Base-by-base conservation (phyloP, 2,113 vertebrate species). In the Syngnathus typhle region DNA sequence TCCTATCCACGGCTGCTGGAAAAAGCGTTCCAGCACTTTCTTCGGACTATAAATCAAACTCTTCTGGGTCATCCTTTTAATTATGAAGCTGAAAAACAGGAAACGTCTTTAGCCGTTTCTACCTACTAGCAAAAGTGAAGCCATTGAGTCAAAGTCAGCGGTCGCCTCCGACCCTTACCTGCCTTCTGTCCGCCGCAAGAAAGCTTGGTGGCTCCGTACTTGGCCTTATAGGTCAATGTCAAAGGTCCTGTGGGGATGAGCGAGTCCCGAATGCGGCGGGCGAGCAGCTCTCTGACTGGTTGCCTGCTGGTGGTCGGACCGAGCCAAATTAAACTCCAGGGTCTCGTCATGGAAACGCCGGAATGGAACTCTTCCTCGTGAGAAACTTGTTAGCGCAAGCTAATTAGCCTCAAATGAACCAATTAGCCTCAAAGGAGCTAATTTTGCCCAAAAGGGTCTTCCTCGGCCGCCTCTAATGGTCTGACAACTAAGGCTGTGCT, bases 261-360 rank as follows among this genome's bases (percentile, higher is more conserved):
- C 12, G 6, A 6, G 15, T 16, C 6, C 13, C 7, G 55, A 36
- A 58, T 36, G 27, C 27, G 15, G 41, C 60, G 41, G 9, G 9
- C 11, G 41, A 3, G 11, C 9, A 44, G 39, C 9, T 1, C 37
- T 36, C 23, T 36, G 55, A 61, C 27, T 3, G 27, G 27, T 39
- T 38, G 59, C 9, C 3, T 16, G 21, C 10, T 19, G 6, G 6
- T 4, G 19, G 49, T 51, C 8, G 19, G 49, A 7, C 19, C 49
- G 19, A 7, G 1, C 39, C 60, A 44, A 44, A 62, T 62, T 23
- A 62, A 62, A 44, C 60, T 62, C 60, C n/a, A 23, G 60, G 60
- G 60, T 60, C 36, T 60, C 32, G 13, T 43, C 38, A 23, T 3
- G 9, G 8, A 41, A 55, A 7, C 13, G 27, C 11, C 13, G 2